These are phyloP conservation scores for Epinotia brunnichana DNA, from an alignment of 2,888 invertebrate species.

Conservation along the genomic window DNA sequence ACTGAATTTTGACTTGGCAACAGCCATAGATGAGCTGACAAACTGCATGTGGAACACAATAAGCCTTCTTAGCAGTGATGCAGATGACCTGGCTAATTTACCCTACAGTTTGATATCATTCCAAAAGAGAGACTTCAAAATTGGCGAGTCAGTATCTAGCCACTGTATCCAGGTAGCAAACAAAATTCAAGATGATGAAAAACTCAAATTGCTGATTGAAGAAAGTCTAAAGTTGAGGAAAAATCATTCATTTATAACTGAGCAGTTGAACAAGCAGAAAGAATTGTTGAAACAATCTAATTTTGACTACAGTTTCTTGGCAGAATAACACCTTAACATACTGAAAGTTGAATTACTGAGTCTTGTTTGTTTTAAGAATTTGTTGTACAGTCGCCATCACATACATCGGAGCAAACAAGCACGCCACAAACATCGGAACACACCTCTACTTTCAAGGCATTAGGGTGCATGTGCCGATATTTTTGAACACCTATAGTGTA, in stretches of 20 bases:
- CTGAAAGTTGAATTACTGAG: not conserved
- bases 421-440: too few relatives aligned
- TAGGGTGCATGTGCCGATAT: too few relatives aligned
- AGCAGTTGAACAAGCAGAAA: conserved; percentile 69
- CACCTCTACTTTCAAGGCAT: too few relatives aligned
- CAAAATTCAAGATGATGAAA: conserved; percentile 61
- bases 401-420: too few relatives aligned
- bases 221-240: conserved; percentile 74
- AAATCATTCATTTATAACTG: conserved; percentile 63
- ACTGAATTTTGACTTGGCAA: conserved; percentile 60
- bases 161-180: conserved; percentile 63
- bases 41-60: conserved; percentile 75
- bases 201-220: conserved; percentile 71
- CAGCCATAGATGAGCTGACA: conserved; percentile 66
- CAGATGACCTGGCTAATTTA: conserved; percentile 66
- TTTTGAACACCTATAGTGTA: too few relatives aligned
- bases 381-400: too few relatives aligned
- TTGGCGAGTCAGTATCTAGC: conserved; percentile 74
- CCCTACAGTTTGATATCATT: conserved; percentile 79
- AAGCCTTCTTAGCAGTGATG: conserved; percentile 67
- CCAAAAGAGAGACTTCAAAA: conserved; percentile 76
- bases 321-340: conserved; percentile 52
- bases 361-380: too few relatives aligned
- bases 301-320: conserved; percentile 74
- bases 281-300: conserved; percentile 61